Evolutionary conservation across 2,113 vertebrate species (phyloP).

Genomic region (Anthoscopus minutus): DNA sequence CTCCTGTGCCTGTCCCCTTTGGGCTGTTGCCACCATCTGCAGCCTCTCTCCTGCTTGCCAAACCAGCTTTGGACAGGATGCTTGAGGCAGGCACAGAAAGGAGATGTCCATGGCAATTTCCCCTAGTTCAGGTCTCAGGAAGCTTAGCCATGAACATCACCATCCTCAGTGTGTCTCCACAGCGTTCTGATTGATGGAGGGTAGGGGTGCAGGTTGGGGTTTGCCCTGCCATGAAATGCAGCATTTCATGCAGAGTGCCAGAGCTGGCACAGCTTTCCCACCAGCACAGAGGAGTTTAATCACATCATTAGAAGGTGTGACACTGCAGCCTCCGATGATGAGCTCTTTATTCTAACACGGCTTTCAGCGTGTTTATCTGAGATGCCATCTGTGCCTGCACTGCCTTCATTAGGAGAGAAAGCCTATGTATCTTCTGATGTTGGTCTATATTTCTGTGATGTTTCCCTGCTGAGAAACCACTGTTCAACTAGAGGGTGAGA

Average conservation of each 20-base stretch:
- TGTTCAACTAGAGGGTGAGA: neutral
- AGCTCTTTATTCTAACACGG: slow-evolving; percentile 27
- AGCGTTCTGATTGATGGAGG: neutral
- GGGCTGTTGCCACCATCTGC: neutral
- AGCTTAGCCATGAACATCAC: neutral
- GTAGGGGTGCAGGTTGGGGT: neutral
- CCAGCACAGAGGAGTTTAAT: slow-evolving; percentile 33
- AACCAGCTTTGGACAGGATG: neutral
- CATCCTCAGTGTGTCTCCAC: accelerated
- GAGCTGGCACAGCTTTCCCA: slow-evolving; percentile 8
- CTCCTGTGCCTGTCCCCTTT: neutral
- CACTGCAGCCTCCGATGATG: slow-evolving; percentile 13
- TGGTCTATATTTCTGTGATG: neutral
- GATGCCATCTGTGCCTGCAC: slow-evolving; percentile 38
- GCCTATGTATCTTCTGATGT: neutral
- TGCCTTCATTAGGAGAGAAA: slow-evolving; percentile 32
- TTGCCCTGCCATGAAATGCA: neutral
- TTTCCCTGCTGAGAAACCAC: slow-evolving; percentile 19
- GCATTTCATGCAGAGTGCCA: neutral
- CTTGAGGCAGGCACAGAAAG: neutral
- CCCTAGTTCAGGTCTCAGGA: neutral
- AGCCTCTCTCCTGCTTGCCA: neutral
- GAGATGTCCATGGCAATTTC: neutral
- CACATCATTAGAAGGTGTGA: slow-evolving; percentile 56
- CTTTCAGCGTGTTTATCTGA: neutral